Evolutionary conservation across 2,888 invertebrate genomes (phyloP).

Genomic region (Xestoiulus laeticollis): DNA sequence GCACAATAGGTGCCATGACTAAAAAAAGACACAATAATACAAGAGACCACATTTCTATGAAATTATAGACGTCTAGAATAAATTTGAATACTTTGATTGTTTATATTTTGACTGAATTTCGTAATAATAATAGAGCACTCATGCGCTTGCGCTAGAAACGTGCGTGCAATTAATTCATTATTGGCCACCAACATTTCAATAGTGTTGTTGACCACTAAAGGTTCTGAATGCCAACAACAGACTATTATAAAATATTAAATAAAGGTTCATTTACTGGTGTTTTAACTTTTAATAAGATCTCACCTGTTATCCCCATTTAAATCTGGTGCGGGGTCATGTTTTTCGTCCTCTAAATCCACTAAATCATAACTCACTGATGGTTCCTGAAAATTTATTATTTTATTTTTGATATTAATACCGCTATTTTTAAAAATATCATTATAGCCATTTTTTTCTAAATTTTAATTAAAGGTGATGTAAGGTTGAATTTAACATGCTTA

Average conservation of each 20-base stretch:
- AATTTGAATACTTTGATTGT: not conserved
- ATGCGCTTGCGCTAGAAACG: not conserved
- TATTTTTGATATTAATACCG: not conserved
- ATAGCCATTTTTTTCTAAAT: not conserved
- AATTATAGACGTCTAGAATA: not conserved
- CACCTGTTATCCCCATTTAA: constrained; percentile 51
- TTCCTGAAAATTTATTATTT: constrained; percentile 55
- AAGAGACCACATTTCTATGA: not conserved
- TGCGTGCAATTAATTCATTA: constrained; percentile 3
- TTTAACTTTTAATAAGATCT: not conserved
- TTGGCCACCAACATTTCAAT: not conserved
- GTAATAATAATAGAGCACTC: not conserved
- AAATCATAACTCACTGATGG: constrained; percentile 63
- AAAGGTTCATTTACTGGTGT: not conserved
- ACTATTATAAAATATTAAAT: not conserved
- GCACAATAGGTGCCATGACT: constrained; percentile 66
- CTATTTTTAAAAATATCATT: not conserved
- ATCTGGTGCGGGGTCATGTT: constrained; percentile 58
- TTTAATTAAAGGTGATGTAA: not conserved
- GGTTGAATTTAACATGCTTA: no score
- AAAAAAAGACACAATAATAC: constrained; percentile 41
- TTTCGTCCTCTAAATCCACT: constrained; percentile 61
- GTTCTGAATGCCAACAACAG: not conserved
- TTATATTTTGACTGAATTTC: not conserved
- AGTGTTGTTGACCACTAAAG: not conserved